These are phyloP conservation scores for Elegia similella DNA, from an alignment of 2,888 invertebrate species.

Conservation along the genomic window DNA sequence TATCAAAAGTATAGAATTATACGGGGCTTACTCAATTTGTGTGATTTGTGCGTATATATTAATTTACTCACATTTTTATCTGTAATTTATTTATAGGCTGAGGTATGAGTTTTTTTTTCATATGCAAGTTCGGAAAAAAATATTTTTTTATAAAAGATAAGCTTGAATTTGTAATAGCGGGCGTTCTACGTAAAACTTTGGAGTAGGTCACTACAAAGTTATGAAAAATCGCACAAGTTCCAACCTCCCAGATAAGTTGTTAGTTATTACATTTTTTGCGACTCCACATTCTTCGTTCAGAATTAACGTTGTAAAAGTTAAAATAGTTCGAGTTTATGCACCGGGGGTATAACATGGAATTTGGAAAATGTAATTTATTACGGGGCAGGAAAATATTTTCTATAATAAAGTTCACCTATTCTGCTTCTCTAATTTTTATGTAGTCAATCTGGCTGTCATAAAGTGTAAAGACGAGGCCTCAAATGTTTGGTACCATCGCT, in stretches of 20 bases:
- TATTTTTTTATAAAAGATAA: slow-evolving; percentile 3
- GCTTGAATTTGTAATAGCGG: slow-evolving; percentile 8
- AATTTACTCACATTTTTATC: no score
- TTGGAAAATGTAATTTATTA: neutral
- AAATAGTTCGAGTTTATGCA: slow-evolving; percentile 7
- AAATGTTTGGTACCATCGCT: no score
- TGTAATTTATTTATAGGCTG: no score
- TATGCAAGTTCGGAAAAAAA: neutral
- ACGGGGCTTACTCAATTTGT: no score
- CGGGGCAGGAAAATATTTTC: neutral
- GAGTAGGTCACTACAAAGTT: slow-evolving; percentile 49
- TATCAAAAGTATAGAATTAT: no score
- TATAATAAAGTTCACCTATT: neutral
- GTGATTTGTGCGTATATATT: no score
- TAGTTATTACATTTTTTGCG: slow-evolving; percentile 43
- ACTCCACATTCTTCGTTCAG: slow-evolving; percentile 16
- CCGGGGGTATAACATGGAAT: neutral
- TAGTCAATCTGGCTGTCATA: no score
- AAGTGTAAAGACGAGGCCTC: no score
- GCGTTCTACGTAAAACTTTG: slow-evolving; percentile 38
- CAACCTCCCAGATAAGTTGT: slow-evolving; percentile 55
- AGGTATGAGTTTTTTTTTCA: no score
- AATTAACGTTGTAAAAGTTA: slow-evolving; percentile 36
- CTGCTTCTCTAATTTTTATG: no score
- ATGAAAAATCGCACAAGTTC: slow-evolving; percentile 62